phyloP scores from a whole-genome alignment of 2,113 vertebrate species.

The Leucopsar rothschildi region DNA sequence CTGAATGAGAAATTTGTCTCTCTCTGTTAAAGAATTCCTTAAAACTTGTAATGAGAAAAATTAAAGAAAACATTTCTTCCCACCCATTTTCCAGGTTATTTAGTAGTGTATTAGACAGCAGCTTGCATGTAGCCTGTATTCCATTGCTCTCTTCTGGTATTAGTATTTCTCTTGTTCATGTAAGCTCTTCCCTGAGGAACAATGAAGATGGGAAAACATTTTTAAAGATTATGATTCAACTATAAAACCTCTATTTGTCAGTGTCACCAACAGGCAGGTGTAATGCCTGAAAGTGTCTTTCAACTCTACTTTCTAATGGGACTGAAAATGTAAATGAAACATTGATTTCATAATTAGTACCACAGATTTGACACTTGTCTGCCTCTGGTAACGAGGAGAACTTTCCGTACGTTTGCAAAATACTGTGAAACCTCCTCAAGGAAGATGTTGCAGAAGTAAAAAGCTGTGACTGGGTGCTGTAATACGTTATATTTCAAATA shows the following conservation, averaged over 20 bases:
- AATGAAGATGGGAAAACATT: slow-evolving; percentile 43
- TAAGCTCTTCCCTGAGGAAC: slow-evolving; percentile 39
- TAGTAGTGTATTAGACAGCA: neutral
- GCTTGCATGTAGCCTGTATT: neutral
- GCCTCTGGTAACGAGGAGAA: neutral
- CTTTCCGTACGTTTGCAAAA: neutral
- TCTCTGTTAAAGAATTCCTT: neutral
- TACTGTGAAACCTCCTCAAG: neutral
- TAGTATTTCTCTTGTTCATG: neutral
- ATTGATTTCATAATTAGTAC: slow-evolving; percentile 52
- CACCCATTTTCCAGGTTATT: neutral
- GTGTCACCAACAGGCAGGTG: slow-evolving; percentile 33
- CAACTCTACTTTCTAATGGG: slow-evolving; percentile 7
- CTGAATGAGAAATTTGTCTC: neutral
- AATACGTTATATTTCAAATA: neutral
- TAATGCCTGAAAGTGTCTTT: slow-evolving; percentile 34
- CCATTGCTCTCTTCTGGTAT: neutral
- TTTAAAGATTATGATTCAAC: slow-evolving; percentile 39
- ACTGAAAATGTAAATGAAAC: slow-evolving; percentile 38
- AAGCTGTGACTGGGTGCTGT: neutral
- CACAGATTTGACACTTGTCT: slow-evolving; percentile 29
- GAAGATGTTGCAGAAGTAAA: neutral
- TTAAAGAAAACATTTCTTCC: neutral
- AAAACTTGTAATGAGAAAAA: neutral
- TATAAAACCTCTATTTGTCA: slow-evolving; percentile 39